Conservation (phyloP, 2,888 invertebrate genomes). For the Ichneumon xanthorius region DNA sequence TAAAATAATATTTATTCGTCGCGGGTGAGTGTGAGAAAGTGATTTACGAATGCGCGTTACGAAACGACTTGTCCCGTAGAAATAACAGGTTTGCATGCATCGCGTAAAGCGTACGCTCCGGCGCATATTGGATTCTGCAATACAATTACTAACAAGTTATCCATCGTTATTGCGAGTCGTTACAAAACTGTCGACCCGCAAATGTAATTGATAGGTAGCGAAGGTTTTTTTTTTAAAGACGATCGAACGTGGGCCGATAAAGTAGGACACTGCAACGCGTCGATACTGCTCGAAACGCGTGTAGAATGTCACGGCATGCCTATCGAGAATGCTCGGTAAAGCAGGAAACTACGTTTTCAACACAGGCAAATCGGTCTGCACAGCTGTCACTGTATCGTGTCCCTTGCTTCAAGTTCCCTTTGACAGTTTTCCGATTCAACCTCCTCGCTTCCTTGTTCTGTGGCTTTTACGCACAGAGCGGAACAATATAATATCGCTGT, state of each 20-base stretch:
- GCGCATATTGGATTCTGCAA: not conserved
- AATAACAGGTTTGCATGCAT: not conserved
- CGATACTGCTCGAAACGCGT: not conserved
- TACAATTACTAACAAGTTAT: slow-evolving; percentile 12
- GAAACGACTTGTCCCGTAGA: slow-evolving; percentile 1
- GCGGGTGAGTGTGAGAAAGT: not conserved
- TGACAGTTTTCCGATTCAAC: slow-evolving; percentile 62
- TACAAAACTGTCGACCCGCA: not conserved
- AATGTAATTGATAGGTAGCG: slow-evolving; percentile 48
- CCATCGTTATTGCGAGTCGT: slow-evolving; percentile 26
- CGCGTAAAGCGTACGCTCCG: not conserved
- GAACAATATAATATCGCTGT: not conserved
- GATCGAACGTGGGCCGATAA: slow-evolving; percentile 35
- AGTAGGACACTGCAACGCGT: slow-evolving; percentile 41
- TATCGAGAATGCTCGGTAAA: slow-evolving; percentile 7
- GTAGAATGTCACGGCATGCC: not conserved
- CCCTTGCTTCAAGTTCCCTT: slow-evolving; percentile 2
- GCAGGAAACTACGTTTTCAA: slow-evolving; percentile 8
- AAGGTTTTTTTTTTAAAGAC: not conserved
- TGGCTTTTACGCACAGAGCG: slow-evolving; percentile 35
- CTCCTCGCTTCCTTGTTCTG: slow-evolving; percentile 33
- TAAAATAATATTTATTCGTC: slow-evolving; percentile 9
- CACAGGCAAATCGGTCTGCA: not conserved
- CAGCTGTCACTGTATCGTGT: not conserved
- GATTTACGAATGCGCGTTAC: not conserved